These are phyloP conservation scores for Apostichopus parvimensis DNA, from an alignment of 35 echinoderm and acorn worm species.

Conservation along the genomic window DNA sequence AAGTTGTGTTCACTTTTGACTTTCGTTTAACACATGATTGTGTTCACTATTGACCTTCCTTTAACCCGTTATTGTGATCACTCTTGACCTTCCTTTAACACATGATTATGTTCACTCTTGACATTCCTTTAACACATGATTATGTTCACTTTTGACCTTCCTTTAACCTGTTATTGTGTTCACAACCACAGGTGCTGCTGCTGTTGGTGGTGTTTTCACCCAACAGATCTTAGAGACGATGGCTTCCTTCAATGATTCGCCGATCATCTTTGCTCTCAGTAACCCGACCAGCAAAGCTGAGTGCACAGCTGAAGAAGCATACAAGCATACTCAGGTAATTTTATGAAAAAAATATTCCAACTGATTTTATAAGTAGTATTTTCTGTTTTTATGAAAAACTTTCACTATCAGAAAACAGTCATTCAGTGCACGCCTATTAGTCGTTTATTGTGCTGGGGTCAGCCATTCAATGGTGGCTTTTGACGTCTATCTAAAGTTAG, in stretches of 20 bases:
- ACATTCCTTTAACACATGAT: too few species aligned
- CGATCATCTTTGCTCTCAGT: constrained; percentile 94
- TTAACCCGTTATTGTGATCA: background rate
- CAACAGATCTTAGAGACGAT: constrained; percentile 75
- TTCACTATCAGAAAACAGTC: background rate
- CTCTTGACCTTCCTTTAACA: too few species aligned
- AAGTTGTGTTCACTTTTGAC: too few species aligned
- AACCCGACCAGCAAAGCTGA: constrained; percentile 96
- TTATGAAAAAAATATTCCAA: background rate
- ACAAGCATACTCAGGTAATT: constrained; percentile 87
- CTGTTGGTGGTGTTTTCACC: constrained; percentile 86
- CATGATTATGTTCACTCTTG: too few species aligned
- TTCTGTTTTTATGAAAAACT: background rate
- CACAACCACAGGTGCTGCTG: constrained; percentile 73
- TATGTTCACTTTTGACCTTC: too few species aligned
- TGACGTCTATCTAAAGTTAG: too few species aligned
- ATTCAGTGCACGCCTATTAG: background rate
- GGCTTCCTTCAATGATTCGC: constrained; percentile 78
- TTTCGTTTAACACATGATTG: background rate
- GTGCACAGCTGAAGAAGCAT: constrained; percentile 92
- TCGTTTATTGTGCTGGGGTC: background rate
- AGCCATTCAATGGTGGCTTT: background rate
- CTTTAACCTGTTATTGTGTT: background rate
- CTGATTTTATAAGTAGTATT: background rate
- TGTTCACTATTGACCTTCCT: too few species aligned